Conservation (phyloP, 2,113 vertebrate genomes). For the Penelope pileata region DNA sequence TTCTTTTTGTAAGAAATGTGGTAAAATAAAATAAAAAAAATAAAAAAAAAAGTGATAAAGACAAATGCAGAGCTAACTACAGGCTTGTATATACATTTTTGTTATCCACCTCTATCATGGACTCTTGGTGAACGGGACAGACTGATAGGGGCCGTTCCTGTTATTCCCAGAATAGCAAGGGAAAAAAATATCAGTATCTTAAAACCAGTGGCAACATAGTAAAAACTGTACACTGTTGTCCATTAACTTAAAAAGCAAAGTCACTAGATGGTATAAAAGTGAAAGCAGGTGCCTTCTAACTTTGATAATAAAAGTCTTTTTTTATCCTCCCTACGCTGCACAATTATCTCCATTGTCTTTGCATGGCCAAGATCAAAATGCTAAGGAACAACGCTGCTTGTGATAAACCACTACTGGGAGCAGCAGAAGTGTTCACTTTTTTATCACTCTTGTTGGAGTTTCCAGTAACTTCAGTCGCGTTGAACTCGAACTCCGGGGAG, state of each 20-base stretch:
- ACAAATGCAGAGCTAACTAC: constrained; percentile 80
- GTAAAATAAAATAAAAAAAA: constrained; percentile 62
- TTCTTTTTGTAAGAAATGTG: constrained; percentile 69
- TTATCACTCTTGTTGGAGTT: constrained; percentile 63
- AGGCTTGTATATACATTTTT: constrained; percentile 80
- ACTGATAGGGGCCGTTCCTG: constrained; percentile 29
- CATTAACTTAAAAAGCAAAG: constrained; percentile 82
- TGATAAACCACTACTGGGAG: constrained; percentile 34
- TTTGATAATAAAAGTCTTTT: constrained; percentile 69
- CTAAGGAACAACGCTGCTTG: constrained; percentile 65
- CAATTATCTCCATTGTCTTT: constrained; percentile 85
- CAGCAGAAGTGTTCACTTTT: constrained; percentile 26
- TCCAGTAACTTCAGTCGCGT: constrained; percentile 74
- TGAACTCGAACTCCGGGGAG: constrained; percentile 83
- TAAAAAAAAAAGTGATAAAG: constrained; percentile 65
- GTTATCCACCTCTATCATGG: constrained; percentile 77
- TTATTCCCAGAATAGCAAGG: constrained; percentile 50
- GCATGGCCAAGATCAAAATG: constrained; percentile 72
- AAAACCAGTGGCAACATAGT: constrained; percentile 80
- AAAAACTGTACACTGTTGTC: constrained; percentile 83
- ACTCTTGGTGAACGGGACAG: constrained; percentile 32
- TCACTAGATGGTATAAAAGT: constrained; percentile 82
- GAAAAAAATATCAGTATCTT: constrained; percentile 65
- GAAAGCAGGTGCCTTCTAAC: constrained; percentile 79
- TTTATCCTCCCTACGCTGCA: constrained; percentile 11